Base-by-base conservation (phyloP, 2,888 invertebrate genomes). In the Dermolepida albohirtum region DNA sequence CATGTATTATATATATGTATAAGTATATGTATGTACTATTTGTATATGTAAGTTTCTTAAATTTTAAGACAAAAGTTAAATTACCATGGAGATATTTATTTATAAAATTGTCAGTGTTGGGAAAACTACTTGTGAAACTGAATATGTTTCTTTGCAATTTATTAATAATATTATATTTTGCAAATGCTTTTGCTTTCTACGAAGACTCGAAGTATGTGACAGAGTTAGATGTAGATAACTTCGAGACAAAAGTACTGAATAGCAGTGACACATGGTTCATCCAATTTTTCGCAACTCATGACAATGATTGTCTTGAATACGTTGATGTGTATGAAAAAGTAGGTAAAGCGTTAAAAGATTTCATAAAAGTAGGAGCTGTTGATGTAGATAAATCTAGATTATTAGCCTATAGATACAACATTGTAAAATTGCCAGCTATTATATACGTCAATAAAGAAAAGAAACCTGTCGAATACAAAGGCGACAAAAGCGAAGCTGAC, bases 331-430 rank as follows among this genome's bases (percentile, higher is more conserved):
- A 69, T 22, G 65, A 66, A 44, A 63, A 54, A 50, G 63, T 63
- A 16, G 71, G 67, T 2, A 67, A 68, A 14, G 68, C 57, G 14
- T 40, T 72, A 22, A 50, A 55, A 11, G 72, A 68, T 16, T 52
- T 71, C 16, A 63, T 66, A 4, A 71, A 71, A 57, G 68, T 72
- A 22, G 72, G 70, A 0, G 64, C 66, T 12, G 52, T 72, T 8
- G 64, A 70, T n/a, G 65, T 68, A 7, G 71, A 72, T 29, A 67
- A 51, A 8, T 65, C 70, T n/a, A 66, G 66, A 43, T 43, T 67
- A 5, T 27, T 72, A 14, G 70, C 71, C 1, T 52, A 68, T 16
- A 51, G 66, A 10, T 55, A 67, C 14, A 65, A 71, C 12, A 64
- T 71, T 11, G 51, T 12, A 5, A 66, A 66, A 39, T 14, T 69